Evolutionary conservation across 2,888 invertebrate genomes (phyloP).

Genomic region (Uropetala carovei): DNA sequence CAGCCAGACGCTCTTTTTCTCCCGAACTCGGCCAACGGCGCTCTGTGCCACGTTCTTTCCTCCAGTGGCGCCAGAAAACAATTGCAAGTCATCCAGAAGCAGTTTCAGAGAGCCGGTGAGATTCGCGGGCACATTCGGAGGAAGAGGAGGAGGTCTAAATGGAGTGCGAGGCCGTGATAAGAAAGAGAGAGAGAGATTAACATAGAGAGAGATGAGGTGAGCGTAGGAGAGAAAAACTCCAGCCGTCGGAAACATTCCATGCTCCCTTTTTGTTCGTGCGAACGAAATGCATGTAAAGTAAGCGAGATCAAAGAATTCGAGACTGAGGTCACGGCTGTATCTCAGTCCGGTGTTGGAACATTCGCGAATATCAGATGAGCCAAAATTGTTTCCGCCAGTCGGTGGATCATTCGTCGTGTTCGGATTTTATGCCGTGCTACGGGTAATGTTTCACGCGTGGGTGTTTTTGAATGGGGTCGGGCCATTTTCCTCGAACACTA

Average conservation of each 20-base stretch:
- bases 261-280: neutral
- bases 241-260: neutral
- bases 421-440: neutral
- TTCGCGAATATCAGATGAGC: conserved; percentile 1
- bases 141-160: neutral
- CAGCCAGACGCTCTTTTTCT: conserved; percentile 14
- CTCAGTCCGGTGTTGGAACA: neutral
- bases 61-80: neutral
- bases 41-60: too few species aligned
- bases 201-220: too few species aligned
- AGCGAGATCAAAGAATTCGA: neutral
- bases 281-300: neutral
- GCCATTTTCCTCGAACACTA: too few species aligned
- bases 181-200: too few species aligned
- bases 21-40: neutral
- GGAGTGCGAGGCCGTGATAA: neutral
- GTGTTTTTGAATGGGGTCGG: too few species aligned
- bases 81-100: conserved; percentile 21
- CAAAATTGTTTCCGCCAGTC: neutral
- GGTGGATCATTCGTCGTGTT: neutral
- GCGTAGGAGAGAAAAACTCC: too few species aligned
- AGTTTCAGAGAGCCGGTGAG: neutral
- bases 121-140: neutral
- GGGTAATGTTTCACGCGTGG: too few species aligned
- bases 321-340: neutral